Conservation (phyloP, 2,888 invertebrate genomes). For the Caenorhabditis plicata region DNA sequence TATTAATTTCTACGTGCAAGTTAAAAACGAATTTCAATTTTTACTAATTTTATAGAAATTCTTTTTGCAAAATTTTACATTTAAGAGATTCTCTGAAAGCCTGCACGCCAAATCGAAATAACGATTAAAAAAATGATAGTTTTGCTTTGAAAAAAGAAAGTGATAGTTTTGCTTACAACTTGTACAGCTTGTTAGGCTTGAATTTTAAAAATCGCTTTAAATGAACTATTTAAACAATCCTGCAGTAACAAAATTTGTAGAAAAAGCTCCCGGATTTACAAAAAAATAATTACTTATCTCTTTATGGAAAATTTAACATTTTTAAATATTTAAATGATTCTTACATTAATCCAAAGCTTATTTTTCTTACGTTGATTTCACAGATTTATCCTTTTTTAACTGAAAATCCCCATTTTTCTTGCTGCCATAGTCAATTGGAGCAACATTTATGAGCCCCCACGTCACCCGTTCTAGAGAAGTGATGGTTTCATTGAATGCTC, state of each 20-base stretch:
- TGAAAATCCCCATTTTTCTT: too few relatives aligned
- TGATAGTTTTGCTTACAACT: not conserved
- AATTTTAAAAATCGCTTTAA: not conserved
- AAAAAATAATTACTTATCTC: not conserved
- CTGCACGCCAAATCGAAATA: too few relatives aligned
- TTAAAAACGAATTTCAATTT: not conserved
- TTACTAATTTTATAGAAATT: not conserved
- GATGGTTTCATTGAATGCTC: too few relatives aligned
- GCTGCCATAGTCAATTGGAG: too few relatives aligned
- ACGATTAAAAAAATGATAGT: not conserved
- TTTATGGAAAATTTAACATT: too few relatives aligned
- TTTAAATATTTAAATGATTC: too few relatives aligned
- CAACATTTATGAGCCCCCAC: too few relatives aligned
- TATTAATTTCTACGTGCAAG: too few relatives aligned
- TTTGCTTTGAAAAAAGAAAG: not conserved
- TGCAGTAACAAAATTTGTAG: slow-evolving; percentile 1
- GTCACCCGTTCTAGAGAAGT: too few relatives aligned
- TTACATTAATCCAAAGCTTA: too few relatives aligned
- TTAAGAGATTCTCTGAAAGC: too few relatives aligned
- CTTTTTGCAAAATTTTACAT: not conserved
- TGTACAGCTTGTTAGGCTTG: not conserved
- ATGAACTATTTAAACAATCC: too few relatives aligned
- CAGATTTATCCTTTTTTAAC: not conserved
- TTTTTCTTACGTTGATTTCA: not conserved
- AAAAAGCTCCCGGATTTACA: slow-evolving; percentile 1